A percentile compares a stretch with the other conserved stretches of the same genome.
These are phyloP conservation scores for Myiopsitta monachus DNA, from an alignment of 2,113 vertebrate species.

Conservation along the genomic window DNA sequence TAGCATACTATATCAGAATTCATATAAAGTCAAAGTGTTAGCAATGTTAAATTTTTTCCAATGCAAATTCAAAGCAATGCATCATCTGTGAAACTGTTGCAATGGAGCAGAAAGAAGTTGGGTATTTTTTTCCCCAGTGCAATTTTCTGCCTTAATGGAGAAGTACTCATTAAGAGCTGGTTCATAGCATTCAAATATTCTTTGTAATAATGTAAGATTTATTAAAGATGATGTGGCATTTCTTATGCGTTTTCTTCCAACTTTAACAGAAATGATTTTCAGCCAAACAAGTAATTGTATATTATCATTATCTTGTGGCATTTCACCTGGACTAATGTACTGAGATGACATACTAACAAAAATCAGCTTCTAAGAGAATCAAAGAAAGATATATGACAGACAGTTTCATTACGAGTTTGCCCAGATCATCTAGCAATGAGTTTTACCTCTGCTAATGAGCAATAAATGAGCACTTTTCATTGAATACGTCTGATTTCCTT, in stretches of 20 bases:
- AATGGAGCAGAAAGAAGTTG: conserved; percentile 38
- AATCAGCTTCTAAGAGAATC: background rate
- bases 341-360: background rate
- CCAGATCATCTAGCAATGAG: background rate
- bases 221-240: conserved; percentile 25
- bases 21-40: background rate
- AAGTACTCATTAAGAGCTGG: conserved; percentile 43
- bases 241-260: background rate
- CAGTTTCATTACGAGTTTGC: background rate
- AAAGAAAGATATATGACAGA: background rate
- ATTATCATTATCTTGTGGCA: background rate
- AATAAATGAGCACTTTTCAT: background rate
- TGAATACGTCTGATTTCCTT: background rate
- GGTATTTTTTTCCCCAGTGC: conserved; percentile 16
- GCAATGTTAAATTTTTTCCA: background rate
- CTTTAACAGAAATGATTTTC: conserved; percentile 39
- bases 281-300: conserved; percentile 10
- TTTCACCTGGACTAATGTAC: background rate
- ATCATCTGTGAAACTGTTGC: conserved; percentile 39
- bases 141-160: conserved; percentile 66
- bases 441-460: background rate
- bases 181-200: conserved; percentile 8
- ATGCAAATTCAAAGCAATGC: conserved; percentile 17
- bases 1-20: background rate
- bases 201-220: conserved; percentile 25